Evolutionary conservation across 2,888 invertebrate genomes (phyloP), one percentile per base, ranked within the genome.

Genomic region (Macroteleia sp.): DNA sequence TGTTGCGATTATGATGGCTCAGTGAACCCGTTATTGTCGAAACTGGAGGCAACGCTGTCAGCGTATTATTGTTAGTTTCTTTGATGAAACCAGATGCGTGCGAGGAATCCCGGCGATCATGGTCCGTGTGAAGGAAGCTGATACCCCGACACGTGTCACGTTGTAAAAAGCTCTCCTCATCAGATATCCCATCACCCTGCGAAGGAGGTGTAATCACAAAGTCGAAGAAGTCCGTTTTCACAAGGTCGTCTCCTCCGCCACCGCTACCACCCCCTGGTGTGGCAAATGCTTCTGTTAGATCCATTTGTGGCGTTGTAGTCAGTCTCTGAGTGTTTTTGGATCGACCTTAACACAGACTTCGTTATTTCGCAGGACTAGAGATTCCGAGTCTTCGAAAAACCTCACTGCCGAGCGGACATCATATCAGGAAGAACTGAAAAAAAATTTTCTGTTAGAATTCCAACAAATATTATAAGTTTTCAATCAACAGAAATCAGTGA

Each of bases 181-280:
- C 95, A 88, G 94, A 94, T 87, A 95, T 94, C 86, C 95, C 96
- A 25, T 84, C 85, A 32, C 85, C 84, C 64, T 90, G 90, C 1
- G 88, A 84, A 1, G 90, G 89, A 73, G 96, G 96, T 46, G 96
- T 95, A 59, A 96, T 96, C 79, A 96, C 96, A 92, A 96, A 96
- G 92, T 97, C 96, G 92, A 97, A 97, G 93, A 96, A 96, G 92
- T 96, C 96, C 83, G 96, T 95, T 92, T 96, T 96, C 86, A 96
- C 95, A 92, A 96, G 93, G 93, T 96, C 96, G 92, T 96, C 88
- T 39, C 84, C 84, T 52, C 85, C 85, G 22, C 76, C 78, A 36
- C 70, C 80, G 22, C 77, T 81, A 42, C 83, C 82, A n/a, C 86
- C 83, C 25, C 86, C 96, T 91, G 95, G 94, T 84, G 94, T 93